Evolutionary conservation across 2,113 vertebrate species (phyloP).

Genomic region (Arvicanthis niloticus): DNA sequence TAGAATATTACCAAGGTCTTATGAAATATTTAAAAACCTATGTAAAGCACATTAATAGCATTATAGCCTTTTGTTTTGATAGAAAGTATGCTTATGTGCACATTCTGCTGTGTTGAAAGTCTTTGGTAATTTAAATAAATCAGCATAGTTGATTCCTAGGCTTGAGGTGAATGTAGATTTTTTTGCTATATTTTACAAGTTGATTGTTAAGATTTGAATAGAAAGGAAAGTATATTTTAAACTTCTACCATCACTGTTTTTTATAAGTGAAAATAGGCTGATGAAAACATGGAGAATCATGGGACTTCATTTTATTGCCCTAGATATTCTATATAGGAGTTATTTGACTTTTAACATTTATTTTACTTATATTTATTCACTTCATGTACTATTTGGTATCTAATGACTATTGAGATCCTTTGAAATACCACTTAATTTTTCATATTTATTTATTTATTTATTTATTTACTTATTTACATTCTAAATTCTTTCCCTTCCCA

Average conservation of each 20-base stretch:
- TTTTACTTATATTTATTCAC: conserved; percentile 28
- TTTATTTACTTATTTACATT: conserved; percentile 9
- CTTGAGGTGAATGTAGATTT: background rate
- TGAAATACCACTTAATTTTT: conserved; percentile 9
- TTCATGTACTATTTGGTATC: background rate
- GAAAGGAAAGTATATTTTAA: conserved; percentile 3
- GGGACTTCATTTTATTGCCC: background rate
- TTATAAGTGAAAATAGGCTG: background rate
- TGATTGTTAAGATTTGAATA: background rate
- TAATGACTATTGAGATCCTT: background rate
- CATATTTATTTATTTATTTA: conserved; percentile 44
- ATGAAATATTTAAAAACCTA: background rate
- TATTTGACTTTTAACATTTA: conserved; percentile 36
- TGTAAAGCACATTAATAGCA: background rate
- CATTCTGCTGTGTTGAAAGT: background rate
- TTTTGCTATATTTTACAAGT: conserved; percentile 12
- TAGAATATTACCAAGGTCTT: background rate
- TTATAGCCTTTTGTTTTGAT: conserved; percentile 22
- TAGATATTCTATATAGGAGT: background rate
- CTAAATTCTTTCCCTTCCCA: too few species aligned
- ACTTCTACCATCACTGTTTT: conserved; percentile 6
- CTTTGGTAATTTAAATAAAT: conserved; percentile 40
- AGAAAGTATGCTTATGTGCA: background rate
- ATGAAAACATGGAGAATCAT: conserved; percentile 12
- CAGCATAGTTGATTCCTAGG: background rate